A percentile compares a stretch with the other conserved stretches of the same genome.
phyloP scores from a whole-genome alignment of 2,888 invertebrate genomes.

The Lepeophtheirus nordmannii region DNA sequence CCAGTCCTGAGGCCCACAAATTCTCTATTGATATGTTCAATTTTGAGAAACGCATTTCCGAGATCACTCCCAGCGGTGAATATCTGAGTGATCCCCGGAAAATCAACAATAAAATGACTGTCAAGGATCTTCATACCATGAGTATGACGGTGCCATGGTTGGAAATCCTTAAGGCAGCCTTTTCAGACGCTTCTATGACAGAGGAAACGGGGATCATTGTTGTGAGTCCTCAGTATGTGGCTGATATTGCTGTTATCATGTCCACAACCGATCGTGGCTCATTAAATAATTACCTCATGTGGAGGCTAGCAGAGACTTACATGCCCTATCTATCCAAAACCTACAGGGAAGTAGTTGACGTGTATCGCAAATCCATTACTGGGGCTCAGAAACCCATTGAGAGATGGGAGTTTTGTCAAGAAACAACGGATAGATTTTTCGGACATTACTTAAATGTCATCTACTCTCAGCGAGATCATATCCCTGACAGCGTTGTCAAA shows the following conservation, averaged over 20 bases:
- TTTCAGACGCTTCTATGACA: constrained; percentile 38
- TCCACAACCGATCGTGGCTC: constrained; percentile 33
- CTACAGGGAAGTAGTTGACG: constrained; percentile 31
- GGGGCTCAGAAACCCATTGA: constrained; percentile 31
- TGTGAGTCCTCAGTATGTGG: constrained; percentile 40
- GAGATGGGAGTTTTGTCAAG: constrained; percentile 42
- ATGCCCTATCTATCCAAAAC: constrained; percentile 41
- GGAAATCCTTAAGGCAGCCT: constrained; percentile 37
- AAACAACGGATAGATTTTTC: constrained; percentile 31
- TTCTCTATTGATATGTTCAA: constrained; percentile 42
- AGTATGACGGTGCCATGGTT: constrained; percentile 28
- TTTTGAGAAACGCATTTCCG: constrained; percentile 43
- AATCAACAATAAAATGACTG: constrained; percentile 26
- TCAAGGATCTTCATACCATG: constrained; percentile 23
- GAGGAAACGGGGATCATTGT: constrained; percentile 42
- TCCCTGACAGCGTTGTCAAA: constrained; percentile 29
- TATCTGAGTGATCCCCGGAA: constrained; percentile 34
- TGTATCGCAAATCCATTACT: constrained; percentile 29
- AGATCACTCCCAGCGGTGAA: constrained; percentile 36
- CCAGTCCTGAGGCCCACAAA: constrained; percentile 36
- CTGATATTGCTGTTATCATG: constrained; percentile 40
- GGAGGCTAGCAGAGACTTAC: constrained; percentile 42
- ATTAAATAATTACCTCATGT: constrained; percentile 45
- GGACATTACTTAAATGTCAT: constrained; percentile 9
- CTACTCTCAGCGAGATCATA: background rate